phyloP scores from a whole-genome alignment of 2,888 invertebrate species.

The Brachylomia viminalis region DNA sequence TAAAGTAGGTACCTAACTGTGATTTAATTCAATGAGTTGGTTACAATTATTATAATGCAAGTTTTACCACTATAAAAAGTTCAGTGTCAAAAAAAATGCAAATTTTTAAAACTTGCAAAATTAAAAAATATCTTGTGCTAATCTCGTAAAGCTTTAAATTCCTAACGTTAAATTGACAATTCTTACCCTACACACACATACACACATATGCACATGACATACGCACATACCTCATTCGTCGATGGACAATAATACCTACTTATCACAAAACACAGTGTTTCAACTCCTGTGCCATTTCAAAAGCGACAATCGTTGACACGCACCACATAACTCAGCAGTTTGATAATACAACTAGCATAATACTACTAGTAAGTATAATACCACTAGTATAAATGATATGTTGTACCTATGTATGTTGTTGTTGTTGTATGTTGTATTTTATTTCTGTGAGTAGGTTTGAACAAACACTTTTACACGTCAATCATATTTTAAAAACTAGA shows the following conservation, averaged over 20 bases:
- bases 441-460: no score
- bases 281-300: constrained; percentile 2
- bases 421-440: no score
- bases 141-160: background rate
- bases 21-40: background rate
- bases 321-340: constrained; percentile 23
- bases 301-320: constrained; percentile 35
- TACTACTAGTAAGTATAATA: background rate
- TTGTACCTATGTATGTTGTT: no score
- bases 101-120: no score
- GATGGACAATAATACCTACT: background rate
- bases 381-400: background rate
- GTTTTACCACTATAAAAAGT: background rate
- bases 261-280: constrained; percentile 1
- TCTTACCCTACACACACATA: no score
- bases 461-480: no score
- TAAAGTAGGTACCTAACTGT: background rate
- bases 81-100: background rate
- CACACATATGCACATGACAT: no score
- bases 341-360: constrained; percentile 11
- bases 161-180: background rate
- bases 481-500: no score
- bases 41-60: background rate
- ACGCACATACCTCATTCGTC: no score
- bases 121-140: background rate